Base-by-base conservation (phyloP, 2,888 invertebrate species). In the Anagyrus pseudococci region DNA sequence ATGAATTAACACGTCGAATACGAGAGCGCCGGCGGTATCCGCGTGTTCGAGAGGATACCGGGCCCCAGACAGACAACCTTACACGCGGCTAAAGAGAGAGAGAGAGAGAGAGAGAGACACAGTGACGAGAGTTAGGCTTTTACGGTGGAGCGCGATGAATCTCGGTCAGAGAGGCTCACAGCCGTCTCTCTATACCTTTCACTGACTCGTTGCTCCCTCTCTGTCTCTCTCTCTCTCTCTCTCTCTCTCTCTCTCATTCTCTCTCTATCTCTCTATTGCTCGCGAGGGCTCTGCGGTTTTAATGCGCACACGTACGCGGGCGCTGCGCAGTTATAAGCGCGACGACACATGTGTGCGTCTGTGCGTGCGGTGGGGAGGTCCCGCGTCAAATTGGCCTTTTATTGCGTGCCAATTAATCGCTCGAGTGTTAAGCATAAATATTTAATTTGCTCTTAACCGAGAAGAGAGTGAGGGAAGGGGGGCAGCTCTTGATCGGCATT, bases 351-450 rank as follows among this genome's bases (percentile, higher is more conserved):
- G 6, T n/a, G 19, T 37, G 43, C 13, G 26, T 43, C 33, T 13
- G 40, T 47, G 29, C 22, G 17, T 37, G n/a, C 15, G 48, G 19
- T 29, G 47, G 13, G 43, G 19, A 15, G 4, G 1, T 17, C 19
- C 26, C 41, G 26, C 46, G 40, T 3, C 37, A 29, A 33, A 17
- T 57, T 22, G 57, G 17, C 17, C 13, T 15, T 53, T 58, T 49
- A 57, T 62, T 48, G 62, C 62, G 55, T 41, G 63, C 58, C 49
- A 63, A 58, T 63, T 63, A 63, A 58, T 63, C 50, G 54, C 47
- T 48, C 53, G 46, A 10, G 17, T 46, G 43, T 50, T 50, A 41
- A 58, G 23, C 17, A 20, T 46, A 29, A 47, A 23, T 26, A 48
- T 48, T n/a, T n/a, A n/a, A n/a, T n/a, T n/a, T n/a, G n/a, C n/a